Conservation (phyloP, 1,140 invertebrate genomes). For the Oncopeltus fasciatus region DNA sequence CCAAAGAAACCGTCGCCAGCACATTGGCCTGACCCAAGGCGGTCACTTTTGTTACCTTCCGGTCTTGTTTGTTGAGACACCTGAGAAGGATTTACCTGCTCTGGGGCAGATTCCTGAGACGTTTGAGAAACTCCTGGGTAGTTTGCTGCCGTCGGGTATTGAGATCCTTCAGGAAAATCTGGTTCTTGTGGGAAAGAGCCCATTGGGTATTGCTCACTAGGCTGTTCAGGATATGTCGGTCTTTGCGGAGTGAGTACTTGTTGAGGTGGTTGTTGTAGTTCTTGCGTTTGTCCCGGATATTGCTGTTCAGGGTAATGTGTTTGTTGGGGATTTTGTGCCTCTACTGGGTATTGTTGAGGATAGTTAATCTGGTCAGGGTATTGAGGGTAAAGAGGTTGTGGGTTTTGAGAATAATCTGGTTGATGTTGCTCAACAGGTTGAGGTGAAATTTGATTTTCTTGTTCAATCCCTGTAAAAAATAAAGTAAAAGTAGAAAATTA, state of each 20-base stretch:
- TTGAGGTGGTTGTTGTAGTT: neutral
- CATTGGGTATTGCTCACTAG: constrained; percentile 8
- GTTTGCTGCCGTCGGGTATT: constrained; percentile 9
- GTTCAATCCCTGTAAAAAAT: neutral
- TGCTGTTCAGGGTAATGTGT: neutral
- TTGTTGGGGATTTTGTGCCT: neutral
- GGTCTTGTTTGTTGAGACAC: constrained; percentile 6
- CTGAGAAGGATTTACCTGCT: neutral
- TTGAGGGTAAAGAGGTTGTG: neutral
- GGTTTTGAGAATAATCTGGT: neutral
- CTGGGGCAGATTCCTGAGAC: neutral
- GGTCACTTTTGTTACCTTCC: constrained; percentile 35
- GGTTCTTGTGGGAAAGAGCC: constrained; percentile 14
- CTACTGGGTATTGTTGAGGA: neutral
- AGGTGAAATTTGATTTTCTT: neutral
- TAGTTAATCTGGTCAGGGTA: neutral
- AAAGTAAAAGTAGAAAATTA: too few species aligned
- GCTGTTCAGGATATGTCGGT: constrained; percentile 2
- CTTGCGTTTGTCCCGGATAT: neutral
- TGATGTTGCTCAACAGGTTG: neutral
- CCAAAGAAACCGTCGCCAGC: constrained; percentile 39
- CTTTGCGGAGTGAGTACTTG: neutral
- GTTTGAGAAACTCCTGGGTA: neutral
- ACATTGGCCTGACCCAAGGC: constrained; percentile 15
- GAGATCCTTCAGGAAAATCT: constrained; percentile 10